A percentile compares a stretch with the other conserved stretches of the same genome.
These are phyloP conservation scores for Drosophila phalerata DNA, from an alignment of 2,888 invertebrate species.

Conservation along the genomic window DNA sequence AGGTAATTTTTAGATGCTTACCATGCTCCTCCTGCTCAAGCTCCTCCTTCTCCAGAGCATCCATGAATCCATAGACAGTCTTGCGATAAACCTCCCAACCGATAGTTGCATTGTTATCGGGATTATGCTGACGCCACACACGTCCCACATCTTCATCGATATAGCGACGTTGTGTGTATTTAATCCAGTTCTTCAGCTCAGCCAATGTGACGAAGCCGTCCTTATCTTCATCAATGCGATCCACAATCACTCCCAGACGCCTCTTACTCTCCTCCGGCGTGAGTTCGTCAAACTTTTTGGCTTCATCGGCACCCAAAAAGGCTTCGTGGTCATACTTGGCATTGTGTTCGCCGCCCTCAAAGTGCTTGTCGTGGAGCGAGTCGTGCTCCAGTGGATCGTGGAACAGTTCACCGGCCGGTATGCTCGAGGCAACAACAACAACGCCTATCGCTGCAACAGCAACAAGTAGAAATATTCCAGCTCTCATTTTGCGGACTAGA, in stretches of 20 bases:
- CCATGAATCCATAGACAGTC: slow-evolving; percentile 95
- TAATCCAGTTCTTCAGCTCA: slow-evolving; percentile 98
- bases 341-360: slow-evolving; percentile 91
- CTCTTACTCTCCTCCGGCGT: slow-evolving; percentile 97
- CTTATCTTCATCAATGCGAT: slow-evolving; percentile 95
- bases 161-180: slow-evolving; percentile 96
- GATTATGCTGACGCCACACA: slow-evolving; percentile 97
- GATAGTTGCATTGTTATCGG: slow-evolving; percentile 89
- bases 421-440: slow-evolving; percentile 52
- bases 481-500: slow-evolving; percentile 22
- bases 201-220: slow-evolving; percentile 93
- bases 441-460: slow-evolving; percentile 52
- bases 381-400: slow-evolving; percentile 89
- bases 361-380: slow-evolving; percentile 93
- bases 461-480: slow-evolving; percentile 48
- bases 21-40: slow-evolving; percentile 89
- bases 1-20: slow-evolving; percentile 14
- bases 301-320: slow-evolving; percentile 96
- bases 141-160: slow-evolving; percentile 96
- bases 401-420: slow-evolving; percentile 86
- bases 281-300: slow-evolving; percentile 96
- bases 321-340: slow-evolving; percentile 98
- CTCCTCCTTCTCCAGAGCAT: slow-evolving; percentile 90
- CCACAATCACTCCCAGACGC: slow-evolving; percentile 95
- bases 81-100: slow-evolving; percentile 93